phyloP scores from a whole-genome alignment of 2,797 vertebrate species.

The Dromococcyx pavoninus region DNA sequence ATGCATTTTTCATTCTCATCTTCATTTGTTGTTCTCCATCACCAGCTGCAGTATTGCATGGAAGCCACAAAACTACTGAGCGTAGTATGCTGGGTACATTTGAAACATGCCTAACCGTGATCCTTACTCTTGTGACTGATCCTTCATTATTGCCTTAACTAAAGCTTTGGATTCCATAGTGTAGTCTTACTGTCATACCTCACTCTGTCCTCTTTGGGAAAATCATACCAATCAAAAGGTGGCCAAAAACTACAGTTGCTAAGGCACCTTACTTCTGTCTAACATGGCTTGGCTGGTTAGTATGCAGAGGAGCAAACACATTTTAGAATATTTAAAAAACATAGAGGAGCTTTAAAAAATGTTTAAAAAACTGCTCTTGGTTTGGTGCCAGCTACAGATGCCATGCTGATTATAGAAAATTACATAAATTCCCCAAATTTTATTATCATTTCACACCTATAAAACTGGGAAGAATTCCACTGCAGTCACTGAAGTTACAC shows the following conservation, averaged over 20 bases:
- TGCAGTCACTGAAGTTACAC: not conserved
- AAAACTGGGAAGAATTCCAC: conserved; percentile 31
- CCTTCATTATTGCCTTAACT: not conserved
- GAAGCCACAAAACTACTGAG: not conserved
- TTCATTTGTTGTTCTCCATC: not conserved
- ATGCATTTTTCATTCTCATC: not conserved
- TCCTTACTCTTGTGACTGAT: not conserved
- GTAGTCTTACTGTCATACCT: not conserved
- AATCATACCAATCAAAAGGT: not conserved
- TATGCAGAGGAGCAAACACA: not conserved
- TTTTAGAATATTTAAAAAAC: conserved; percentile 38
- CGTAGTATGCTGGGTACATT: not conserved
- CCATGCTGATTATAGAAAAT: conserved; percentile 52
- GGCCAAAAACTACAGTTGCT: not conserved
- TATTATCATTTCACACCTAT: conserved; percentile 44
- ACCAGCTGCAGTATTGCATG: not conserved
- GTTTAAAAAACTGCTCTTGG: conserved; percentile 38
- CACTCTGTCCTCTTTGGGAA: not conserved
- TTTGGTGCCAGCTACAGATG: conserved; percentile 47
- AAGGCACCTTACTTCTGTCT: not conserved
- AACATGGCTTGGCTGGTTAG: not conserved
- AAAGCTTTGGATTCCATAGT: not conserved
- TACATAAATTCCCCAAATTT: conserved; percentile 13
- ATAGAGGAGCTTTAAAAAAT: conserved; percentile 22
- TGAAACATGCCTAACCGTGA: not conserved